A percentile compares a stretch with the other conserved stretches of the same genome.
These are phyloP conservation scores for Ichneumoninae sp. DNA, from an alignment of 2,888 invertebrate genomes.

Conservation along the genomic window DNA sequence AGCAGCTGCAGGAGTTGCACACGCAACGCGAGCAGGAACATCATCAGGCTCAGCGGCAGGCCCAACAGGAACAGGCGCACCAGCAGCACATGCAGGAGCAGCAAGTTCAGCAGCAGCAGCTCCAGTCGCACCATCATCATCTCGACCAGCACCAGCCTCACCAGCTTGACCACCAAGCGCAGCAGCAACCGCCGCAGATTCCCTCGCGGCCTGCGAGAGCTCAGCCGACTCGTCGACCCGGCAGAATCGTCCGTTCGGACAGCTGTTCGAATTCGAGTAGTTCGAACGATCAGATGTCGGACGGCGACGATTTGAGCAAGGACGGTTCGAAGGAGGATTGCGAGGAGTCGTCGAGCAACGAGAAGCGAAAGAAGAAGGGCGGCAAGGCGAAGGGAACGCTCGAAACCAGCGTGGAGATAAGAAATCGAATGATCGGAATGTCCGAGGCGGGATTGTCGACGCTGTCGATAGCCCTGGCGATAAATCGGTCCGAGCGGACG, in stretches of 20 bases:
- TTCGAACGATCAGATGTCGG: constrained; percentile 76
- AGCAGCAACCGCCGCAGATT: constrained; percentile 67
- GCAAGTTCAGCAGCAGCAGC: constrained; percentile 68
- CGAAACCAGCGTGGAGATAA: constrained; percentile 82
- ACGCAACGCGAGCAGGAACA: constrained; percentile 75
- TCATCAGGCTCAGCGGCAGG: constrained; percentile 63
- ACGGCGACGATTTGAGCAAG: constrained; percentile 69
- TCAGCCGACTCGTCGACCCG: constrained; percentile 12
- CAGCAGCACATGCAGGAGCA: constrained; percentile 61
- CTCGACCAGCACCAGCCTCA: constrained; percentile 65
- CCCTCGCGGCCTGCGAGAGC: not conserved
- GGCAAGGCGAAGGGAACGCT: constrained; percentile 83
- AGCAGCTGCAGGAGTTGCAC: constrained; percentile 77
- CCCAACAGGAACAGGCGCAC: constrained; percentile 66
- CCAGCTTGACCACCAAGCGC: constrained; percentile 71
- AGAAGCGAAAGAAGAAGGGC: constrained; percentile 79
- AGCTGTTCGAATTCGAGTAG: constrained; percentile 70
- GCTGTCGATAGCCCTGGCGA: constrained; percentile 82
- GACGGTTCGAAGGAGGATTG: constrained; percentile 60
- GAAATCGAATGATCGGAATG: constrained; percentile 84
- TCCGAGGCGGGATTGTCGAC: constrained; percentile 83
- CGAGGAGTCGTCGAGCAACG: constrained; percentile 45
- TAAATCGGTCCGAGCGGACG: constrained; percentile 83
- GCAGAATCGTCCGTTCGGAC: constrained; percentile 58
- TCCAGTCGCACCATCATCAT: constrained; percentile 68